phyloP scores from a whole-genome alignment of 2,888 invertebrate species.

The Melieria omissa region DNA sequence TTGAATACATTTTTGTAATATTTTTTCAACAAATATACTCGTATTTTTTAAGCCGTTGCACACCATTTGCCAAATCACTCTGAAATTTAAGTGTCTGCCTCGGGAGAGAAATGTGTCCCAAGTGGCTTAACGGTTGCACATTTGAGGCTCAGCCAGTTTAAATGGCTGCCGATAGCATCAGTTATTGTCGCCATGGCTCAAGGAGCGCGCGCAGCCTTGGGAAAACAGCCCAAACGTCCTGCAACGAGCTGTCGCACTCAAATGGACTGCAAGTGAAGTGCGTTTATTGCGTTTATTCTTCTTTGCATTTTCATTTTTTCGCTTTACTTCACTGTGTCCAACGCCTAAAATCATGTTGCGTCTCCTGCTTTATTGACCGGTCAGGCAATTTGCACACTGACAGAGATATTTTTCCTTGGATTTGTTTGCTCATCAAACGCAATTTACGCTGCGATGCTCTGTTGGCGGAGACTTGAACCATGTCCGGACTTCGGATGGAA shows the following conservation, averaged over 20 bases:
- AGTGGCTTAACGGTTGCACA: too few relatives aligned
- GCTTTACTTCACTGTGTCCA: background rate
- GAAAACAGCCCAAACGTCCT: background rate
- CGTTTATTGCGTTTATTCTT: background rate
- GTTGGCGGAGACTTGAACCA: constrained; percentile 1
- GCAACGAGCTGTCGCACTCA: constrained; percentile 11
- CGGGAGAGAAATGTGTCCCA: too few relatives aligned
- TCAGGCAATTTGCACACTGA: constrained; percentile 25
- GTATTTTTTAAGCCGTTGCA: too few relatives aligned
- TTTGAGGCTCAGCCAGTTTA: too few relatives aligned
- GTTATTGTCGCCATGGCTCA: too few relatives aligned
- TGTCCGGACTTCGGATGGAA: background rate
- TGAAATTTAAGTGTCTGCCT: too few relatives aligned
- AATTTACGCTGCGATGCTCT: background rate
- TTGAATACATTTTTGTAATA: too few relatives aligned
- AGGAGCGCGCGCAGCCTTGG: too few relatives aligned
- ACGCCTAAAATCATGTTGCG: background rate
- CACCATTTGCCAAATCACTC: too few relatives aligned
- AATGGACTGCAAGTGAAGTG: constrained; percentile 1
- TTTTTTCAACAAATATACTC: too few relatives aligned
- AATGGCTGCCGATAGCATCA: too few relatives aligned
- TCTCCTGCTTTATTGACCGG: background rate
- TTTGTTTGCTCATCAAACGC: background rate
- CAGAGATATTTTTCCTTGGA: constrained; percentile 5
- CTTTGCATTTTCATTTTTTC: background rate